Percentiles rank a stretch among this genome's conserved stretches.
These are phyloP conservation scores for Tenthredo notha DNA, from an alignment of 2,888 invertebrate genomes.

Conservation along the genomic window DNA sequence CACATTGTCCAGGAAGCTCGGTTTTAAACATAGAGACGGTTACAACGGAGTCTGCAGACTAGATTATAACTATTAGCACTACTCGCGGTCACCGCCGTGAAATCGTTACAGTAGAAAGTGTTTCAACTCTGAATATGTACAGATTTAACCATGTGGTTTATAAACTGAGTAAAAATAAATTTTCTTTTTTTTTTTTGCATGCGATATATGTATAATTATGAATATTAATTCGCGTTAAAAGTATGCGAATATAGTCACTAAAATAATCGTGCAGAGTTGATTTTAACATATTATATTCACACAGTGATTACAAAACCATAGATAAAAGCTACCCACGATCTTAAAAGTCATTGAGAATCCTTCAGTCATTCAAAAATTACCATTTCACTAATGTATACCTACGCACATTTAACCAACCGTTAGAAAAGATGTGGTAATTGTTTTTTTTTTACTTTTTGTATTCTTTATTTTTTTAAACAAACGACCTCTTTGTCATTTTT, in stretches of 20 bases:
- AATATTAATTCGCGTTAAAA: neutral
- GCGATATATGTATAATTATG: neutral
- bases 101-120: constrained; percentile 34
- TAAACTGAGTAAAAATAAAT: neutral
- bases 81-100: constrained; percentile 24
- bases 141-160: neutral
- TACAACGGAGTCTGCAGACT: neutral
- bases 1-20: constrained; percentile 4
- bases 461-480: neutral
- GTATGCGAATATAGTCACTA: neutral
- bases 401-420: constrained; percentile 6
- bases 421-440: neutral
- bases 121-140: neutral
- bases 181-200: neutral
- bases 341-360: neutral
- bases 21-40: neutral
- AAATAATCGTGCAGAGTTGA: neutral
- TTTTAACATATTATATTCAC: neutral
- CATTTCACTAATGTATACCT: neutral
- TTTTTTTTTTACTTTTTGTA: neutral
- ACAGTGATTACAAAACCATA: neutral
- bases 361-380: neutral
- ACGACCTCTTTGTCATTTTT: neutral
- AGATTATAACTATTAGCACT: constrained; percentile 25
- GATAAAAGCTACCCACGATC: neutral